These are phyloP conservation scores for Tonatia bakeri DNA, from an alignment of 2,113 vertebrate genomes.

Conservation along the genomic window DNA sequence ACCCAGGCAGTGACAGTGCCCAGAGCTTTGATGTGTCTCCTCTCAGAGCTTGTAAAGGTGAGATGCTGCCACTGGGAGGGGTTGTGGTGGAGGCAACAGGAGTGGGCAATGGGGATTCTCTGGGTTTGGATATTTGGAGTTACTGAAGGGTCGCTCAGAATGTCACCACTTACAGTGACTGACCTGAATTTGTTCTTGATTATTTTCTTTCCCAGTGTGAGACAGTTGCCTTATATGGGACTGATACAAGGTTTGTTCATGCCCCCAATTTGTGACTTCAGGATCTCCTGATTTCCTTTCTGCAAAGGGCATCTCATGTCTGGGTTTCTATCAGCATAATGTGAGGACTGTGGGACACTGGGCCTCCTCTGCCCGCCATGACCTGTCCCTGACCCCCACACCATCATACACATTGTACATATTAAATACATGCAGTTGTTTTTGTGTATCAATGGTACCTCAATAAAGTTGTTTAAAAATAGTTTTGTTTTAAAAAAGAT, in stretches of 20 bases:
- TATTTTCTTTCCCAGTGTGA: neutral
- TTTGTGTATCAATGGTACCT: neutral
- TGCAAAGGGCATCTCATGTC: neutral
- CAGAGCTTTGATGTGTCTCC: neutral
- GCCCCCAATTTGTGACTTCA: neutral
- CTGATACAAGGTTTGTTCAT: neutral
- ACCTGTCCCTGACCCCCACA: neutral
- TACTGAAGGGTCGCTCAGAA: neutral
- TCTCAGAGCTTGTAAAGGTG: neutral
- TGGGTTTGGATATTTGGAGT: neutral
- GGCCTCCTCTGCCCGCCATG: neutral
- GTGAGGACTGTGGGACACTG: neutral
- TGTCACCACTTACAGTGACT: neutral
- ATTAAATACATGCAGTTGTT: neutral
- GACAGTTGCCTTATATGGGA: neutral
- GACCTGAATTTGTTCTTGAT: neutral
- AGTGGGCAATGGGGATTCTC: neutral
- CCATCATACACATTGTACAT: neutral
- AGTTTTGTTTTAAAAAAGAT: neutral
- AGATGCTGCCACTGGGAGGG: neutral
- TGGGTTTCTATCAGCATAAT: neutral
- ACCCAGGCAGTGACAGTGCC: neutral
- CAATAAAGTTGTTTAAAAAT: neutral
- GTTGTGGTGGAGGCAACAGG: neutral
- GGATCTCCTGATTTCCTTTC: neutral